Evolutionary conservation across 2,888 invertebrate genomes (phyloP).

Genomic region (Yponomeuta plumbellus): DNA sequence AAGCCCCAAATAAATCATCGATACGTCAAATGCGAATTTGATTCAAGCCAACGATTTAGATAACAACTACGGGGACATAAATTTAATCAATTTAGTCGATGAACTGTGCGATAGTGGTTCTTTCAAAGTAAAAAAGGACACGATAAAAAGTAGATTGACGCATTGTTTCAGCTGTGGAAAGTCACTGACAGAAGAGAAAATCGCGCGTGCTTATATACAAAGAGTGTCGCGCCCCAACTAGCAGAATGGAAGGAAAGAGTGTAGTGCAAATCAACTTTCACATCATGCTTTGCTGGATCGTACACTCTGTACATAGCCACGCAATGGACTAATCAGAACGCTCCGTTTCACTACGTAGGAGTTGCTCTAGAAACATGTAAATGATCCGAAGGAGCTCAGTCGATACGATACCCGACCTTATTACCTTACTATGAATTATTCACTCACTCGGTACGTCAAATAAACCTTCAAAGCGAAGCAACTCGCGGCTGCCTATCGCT

Average conservation of each 20-base stretch:
- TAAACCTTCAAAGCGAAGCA: not conserved
- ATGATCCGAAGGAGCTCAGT: slow-evolving; percentile 34
- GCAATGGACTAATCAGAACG: slow-evolving; percentile 36
- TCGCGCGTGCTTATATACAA: slow-evolving; percentile 31
- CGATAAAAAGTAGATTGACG: too few species aligned
- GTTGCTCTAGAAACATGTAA: slow-evolving; percentile 36
- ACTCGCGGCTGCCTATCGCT: not conserved
- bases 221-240: slow-evolving; percentile 10
- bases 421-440: slow-evolving; percentile 50
- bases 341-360: slow-evolving; percentile 30
- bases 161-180: not conserved
- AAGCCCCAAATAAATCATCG: not conserved
- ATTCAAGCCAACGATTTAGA: not conserved
- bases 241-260: slow-evolving; percentile 33
- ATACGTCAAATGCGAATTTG: not conserved
- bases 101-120: not conserved
- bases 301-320: slow-evolving; percentile 32
- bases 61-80: too few species aligned
- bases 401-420: slow-evolving; percentile 39
- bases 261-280: slow-evolving; percentile 63
- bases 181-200: slow-evolving; percentile 30
- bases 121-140: not conserved
- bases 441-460: slow-evolving; percentile 31
- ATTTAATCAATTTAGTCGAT: too few species aligned
- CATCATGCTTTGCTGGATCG: slow-evolving; percentile 31